Evolutionary conservation across 2,797 vertebrate genomes (phyloP), one percentile per base, ranked within the genome.

Genomic region (Fundulus diaphanus): DNA sequence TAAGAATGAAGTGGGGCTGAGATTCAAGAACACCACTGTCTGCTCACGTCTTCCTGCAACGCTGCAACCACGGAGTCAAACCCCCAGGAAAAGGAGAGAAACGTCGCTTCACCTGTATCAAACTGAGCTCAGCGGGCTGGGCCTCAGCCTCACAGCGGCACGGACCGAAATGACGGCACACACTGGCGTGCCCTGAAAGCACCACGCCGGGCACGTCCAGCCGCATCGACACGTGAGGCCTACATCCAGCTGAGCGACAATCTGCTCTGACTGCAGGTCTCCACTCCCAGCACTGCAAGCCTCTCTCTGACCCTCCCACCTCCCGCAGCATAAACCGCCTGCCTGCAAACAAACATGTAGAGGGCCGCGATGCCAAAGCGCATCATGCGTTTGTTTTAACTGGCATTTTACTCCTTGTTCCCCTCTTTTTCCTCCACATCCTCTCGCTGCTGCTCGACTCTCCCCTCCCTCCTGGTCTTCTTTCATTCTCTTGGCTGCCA

Each of bases 401-500:
- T 80, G 81, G 74, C 73, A 85, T 91, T 90, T 89, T 79, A 72
- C 78, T 86, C 82, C 65, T 80, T 22, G 57, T 73, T 67, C 59
- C 70, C 61, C 69, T 68, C 61, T 63, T 35, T 54, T 54, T 71
- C 49, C 20, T 80, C 77, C 33, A 68, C 79, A 48, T 82, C 77
- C 52, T 68, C 76, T 67, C 70, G 77, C 66, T 11, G 29, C 27
- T 6, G 71, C 83, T 76, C 67, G 52, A 67, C 73, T 80, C 82
- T 71, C 85, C 79, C 77, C 81, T 87, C 82, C 79, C 89, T 90
- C 84, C 77, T 18, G 51, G 73, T 87, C 80, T 88, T 86, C 87
- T 90, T 92, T 90, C 88, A 89, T 92, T 91, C 90, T 93, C 82
- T 68, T 77, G 24, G 77, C 90, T 91, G 91, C 93, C 90, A 93